Percentiles rank a stretch among this genome's conserved stretches.
phyloP scores from a whole-genome alignment of 1,140 invertebrate species.

The Andrena cerasifolii region DNA sequence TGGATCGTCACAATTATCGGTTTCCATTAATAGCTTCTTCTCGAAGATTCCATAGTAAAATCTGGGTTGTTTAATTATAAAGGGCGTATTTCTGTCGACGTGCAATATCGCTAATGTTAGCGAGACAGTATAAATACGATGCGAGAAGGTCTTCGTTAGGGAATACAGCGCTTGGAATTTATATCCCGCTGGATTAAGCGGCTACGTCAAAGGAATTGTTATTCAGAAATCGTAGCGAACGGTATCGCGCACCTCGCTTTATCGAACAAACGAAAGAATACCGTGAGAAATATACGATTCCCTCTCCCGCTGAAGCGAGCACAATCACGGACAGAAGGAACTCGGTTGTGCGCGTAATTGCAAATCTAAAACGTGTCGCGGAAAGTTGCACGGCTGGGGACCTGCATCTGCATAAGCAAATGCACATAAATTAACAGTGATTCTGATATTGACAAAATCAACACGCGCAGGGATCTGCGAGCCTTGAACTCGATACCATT shows the following conservation, averaged over 20 bases:
- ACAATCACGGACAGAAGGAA: no score
- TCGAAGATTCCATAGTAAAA: constrained; percentile 11
- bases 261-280: not conserved
- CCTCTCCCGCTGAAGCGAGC: not conserved
- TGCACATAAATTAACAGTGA: constrained; percentile 9
- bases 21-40: constrained; percentile 18
- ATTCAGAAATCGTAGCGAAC: no score
- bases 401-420: constrained; percentile 15
- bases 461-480: not conserved
- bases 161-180: not conserved
- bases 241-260: no score
- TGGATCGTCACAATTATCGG: not conserved
- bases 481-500: constrained; percentile 4
- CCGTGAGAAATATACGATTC: not conserved
- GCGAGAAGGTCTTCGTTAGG: not conserved
- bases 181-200: no score
- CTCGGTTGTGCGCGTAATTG: not conserved
- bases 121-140: not conserved
- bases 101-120: constrained; percentile 5
- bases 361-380: no score
- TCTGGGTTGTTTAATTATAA: constrained; percentile 37
- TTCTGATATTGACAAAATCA: constrained; percentile 1
- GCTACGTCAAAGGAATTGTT: no score
- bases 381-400: not conserved
- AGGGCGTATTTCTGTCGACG: constrained; percentile 19